Base-by-base conservation (phyloP, 1,140 invertebrate genomes). In the Amphibalanus amphitrite region DNA sequence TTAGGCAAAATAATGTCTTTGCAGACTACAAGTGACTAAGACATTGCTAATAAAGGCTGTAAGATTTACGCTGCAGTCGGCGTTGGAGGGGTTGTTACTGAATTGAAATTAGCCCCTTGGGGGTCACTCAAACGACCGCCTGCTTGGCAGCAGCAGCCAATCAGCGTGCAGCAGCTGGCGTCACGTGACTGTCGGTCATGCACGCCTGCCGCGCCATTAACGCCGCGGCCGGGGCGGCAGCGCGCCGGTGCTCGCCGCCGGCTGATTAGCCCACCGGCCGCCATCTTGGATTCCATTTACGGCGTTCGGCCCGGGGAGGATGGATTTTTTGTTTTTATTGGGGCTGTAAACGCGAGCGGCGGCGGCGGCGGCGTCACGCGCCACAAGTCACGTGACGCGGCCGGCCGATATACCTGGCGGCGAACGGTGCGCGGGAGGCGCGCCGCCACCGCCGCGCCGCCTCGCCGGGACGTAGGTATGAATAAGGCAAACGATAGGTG, bases 241-340 rank as follows among this genome's bases (percentile, higher is more conserved):
- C 33, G 33, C 33, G 33, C 33, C 33, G 15, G 4, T 38, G 33
- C 47, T 23, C 20, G 47, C 47, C 47, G 47, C 47, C 47, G 47
- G 17, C 47, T 59, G 47, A 59, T 59, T 59, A 59, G 47, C 20
- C 47, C 10, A 8, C 17, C 47, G 47, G 47, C 47, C 47, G 47
- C 47, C 47, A 59, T 59, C 47, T 59, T 59, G 47, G 47, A 59
- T 59, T 59, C 47, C 47, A 59, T 59, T 59, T 59, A 59, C 10
- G 47, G 47, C 20, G 23, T 59, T 59, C 47, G 47, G 47, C 47
- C 47, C 10, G 47, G 47, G 47, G 47, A 8, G 20, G 47, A 59
- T 59, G 47, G 47, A 59, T 59, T 59, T 59, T 59, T 59, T 59
- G 47, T 59, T 59, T 59, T 59, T 59, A 59, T 59, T 59, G 47